Base-by-base conservation (phyloP, 2,797 vertebrate species). In the Artibeus lituratus region DNA sequence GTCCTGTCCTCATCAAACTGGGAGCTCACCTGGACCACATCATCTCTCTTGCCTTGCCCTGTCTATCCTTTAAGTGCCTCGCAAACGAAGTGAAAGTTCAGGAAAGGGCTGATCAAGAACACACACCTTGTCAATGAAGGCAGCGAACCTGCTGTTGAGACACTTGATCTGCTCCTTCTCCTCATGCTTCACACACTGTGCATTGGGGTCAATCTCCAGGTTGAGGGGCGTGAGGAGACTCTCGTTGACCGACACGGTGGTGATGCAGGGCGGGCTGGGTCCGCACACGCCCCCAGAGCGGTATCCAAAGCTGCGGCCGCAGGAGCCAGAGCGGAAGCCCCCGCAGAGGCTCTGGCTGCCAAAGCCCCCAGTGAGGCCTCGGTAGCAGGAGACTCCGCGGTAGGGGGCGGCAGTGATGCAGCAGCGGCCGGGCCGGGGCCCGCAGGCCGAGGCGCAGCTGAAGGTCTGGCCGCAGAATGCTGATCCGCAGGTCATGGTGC, bases 81-180 rank as follows among this genome's bases (percentile, higher is more conserved):
- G 24, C 14, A 24, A 22, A 80, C 35, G n/a, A 10, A 19, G 24
- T 11, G 35, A 24, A 11, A 19, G 12, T 18, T 69, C 67, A 53
- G 88, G 91, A 35, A 80, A 29, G n/a, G 32, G 3, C 29, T 7
- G 77, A 39, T 10, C 39, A 14, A 24, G 72, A 72, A 32, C 14
- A 86, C 99, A 97, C 87, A 99, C 99, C 98, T 99, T 99, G 96
- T 99, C 99, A 8, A 99, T 99, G 98, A 99, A 99, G n/a, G 98
- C 98, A 11, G 94, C 94, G 0, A 95, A 95, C 21, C 57, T 95
- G 74, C 19, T 91, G 67, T 94, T 99, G 59, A 99, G 98, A 88
- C 95, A 98, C 98, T 99, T 99, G 98, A 99, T 99, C 98, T 99
- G 98, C 69, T 99, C 99, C 95, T 99, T 97, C 95, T 97, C 97